Conservation (phyloP, 2,113 vertebrate species). For the Nesogale talazaci region DNA sequence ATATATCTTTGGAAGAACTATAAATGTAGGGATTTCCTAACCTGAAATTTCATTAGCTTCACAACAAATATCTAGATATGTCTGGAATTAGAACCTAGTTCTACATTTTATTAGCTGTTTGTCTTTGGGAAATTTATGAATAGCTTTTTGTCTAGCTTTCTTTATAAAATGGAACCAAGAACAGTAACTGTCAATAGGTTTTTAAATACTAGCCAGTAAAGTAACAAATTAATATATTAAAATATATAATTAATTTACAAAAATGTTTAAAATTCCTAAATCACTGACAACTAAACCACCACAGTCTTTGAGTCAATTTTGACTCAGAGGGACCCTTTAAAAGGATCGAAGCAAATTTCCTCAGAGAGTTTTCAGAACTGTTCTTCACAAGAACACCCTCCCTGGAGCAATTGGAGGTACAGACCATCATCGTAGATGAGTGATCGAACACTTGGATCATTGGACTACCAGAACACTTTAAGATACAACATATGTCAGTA, state of each 20-base stretch:
- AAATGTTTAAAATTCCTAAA: no score
- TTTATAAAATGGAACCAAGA: neutral
- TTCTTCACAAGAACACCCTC: no score
- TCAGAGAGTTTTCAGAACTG: no score
- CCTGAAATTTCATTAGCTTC: slow-evolving; percentile 30
- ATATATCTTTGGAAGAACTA: neutral
- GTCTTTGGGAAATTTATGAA: neutral
- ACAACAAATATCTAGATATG: neutral
- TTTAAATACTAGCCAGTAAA: slow-evolving; percentile 17
- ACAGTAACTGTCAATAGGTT: neutral
- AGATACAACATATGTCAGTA: neutral
- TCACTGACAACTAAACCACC: no score
- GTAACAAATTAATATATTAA: neutral
- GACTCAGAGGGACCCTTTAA: no score
- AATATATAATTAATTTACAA: neutral
- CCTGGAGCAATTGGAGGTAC: no score
- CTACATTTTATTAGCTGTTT: neutral
- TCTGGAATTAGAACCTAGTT: neutral
- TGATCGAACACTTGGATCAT: no score
- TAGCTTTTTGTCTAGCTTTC: neutral
- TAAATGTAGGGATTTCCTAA: neutral
- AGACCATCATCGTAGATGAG: no score
- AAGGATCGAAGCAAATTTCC: no score
- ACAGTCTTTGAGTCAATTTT: no score
- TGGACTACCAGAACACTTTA: no score